A percentile compares a stretch with the other conserved stretches of the same genome.
These are phyloP conservation scores for Selenia dentaria DNA, from an alignment of 2,888 invertebrate genomes.

Conservation along the genomic window DNA sequence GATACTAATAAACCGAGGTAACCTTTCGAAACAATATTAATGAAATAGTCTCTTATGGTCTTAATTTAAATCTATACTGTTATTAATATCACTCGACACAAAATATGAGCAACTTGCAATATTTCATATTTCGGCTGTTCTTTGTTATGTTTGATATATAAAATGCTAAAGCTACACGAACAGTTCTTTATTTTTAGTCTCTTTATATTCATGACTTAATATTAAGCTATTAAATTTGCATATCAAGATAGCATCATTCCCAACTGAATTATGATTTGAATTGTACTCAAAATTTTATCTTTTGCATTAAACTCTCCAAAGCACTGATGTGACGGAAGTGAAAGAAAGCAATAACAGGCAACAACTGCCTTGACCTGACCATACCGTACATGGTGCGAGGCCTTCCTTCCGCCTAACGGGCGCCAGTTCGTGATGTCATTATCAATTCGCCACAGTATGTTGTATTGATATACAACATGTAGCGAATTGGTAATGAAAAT, in stretches of 20 bases:
- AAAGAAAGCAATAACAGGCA: conserved; percentile 20
- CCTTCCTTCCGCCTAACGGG: conserved; percentile 34
- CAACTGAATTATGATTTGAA: too few species aligned
- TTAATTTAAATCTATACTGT: too few species aligned
- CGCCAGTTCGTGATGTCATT: conserved; percentile 30
- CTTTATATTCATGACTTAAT: conserved; percentile 5
- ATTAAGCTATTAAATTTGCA: conserved; percentile 9
- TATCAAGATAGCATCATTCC: background rate
- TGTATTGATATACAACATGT: background rate
- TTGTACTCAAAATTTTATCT: too few species aligned
- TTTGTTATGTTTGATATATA: background rate
- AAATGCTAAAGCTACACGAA: background rate
- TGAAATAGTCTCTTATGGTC: too few species aligned
- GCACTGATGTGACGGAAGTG: conserved; percentile 9
- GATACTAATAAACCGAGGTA: too few species aligned
- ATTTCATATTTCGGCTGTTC: too few species aligned
- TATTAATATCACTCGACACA: too few species aligned
- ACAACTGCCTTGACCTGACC: conserved; percentile 37
- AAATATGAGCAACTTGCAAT: too few species aligned
- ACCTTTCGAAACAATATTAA: too few species aligned
- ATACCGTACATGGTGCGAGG: conserved; percentile 30
- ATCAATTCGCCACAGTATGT: conserved; percentile 25
- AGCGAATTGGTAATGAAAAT: background rate
- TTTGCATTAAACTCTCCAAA: too few species aligned
- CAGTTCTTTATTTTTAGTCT: background rate